Evolutionary conservation across 1,140 invertebrate species (phyloP).

Genomic region (Drosophila jambulina): DNA sequence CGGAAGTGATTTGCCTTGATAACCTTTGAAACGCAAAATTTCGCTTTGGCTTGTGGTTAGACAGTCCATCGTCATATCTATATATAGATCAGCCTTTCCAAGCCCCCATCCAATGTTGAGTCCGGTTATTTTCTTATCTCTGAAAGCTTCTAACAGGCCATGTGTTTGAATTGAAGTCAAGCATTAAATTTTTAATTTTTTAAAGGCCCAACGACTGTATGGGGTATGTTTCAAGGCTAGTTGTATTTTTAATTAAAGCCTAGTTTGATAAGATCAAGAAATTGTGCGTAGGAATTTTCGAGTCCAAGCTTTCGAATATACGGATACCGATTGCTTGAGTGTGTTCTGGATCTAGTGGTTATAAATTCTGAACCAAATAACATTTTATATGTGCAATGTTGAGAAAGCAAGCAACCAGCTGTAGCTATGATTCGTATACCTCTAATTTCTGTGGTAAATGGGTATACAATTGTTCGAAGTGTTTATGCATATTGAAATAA

Average conservation of each 20-base stretch:
- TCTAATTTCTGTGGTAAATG: not conserved
- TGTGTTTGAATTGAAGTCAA: constrained; percentile 49
- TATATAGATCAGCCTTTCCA: constrained; percentile 46
- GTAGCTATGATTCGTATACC: not conserved
- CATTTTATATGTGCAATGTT: not conserved
- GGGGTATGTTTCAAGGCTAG: constrained; percentile 72
- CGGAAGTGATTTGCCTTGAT: constrained; percentile 71
- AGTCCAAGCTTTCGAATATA: not conserved
- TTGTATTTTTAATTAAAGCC: constrained; percentile 75
- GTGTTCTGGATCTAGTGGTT: not conserved
- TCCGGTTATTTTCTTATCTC: constrained; percentile 48
- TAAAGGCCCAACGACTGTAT: constrained; percentile 33
- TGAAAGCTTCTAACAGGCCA: constrained; percentile 36
- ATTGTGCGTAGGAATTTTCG: constrained; percentile 5
- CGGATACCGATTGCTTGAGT: constrained; percentile 2
- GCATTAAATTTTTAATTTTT: constrained; percentile 49
- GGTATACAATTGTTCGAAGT: constrained; percentile 30
- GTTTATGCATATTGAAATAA: constrained; percentile 60
- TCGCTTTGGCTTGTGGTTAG: constrained; percentile 17
- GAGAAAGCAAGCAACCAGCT: not conserved
- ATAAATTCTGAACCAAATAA: not conserved
- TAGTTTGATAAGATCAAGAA: constrained; percentile 73
- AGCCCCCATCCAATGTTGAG: constrained; percentile 44
- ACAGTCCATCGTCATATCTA: constrained; percentile 71
- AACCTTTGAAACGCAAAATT: constrained; percentile 54